Evolutionary conservation across 1,140 invertebrate species (phyloP).

Genomic region (Copidosoma floridanum): DNA sequence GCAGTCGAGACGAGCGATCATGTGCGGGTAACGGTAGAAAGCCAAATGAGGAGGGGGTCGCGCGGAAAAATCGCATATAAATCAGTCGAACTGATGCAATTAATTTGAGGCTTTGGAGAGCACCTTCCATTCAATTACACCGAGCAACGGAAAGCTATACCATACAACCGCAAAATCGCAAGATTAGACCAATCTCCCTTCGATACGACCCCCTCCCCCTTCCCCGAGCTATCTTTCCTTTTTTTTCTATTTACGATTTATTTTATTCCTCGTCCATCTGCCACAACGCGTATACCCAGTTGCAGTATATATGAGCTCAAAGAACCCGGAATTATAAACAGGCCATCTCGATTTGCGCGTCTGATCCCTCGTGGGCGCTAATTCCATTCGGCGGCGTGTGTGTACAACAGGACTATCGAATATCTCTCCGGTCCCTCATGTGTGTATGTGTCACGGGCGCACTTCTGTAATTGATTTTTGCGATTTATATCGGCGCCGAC

Average conservation of each 20-base stretch:
- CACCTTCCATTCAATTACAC: slow-evolving; percentile 14
- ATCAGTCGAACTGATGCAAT: too few relatives aligned
- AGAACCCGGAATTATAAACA: slow-evolving; percentile 14
- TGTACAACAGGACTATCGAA: not conserved
- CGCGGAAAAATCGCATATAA: slow-evolving; percentile 4
- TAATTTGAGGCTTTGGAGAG: slow-evolving; percentile 15
- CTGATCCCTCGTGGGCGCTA: not conserved
- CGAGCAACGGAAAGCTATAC: slow-evolving; percentile 12
- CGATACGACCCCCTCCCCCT: too few relatives aligned
- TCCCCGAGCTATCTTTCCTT: not conserved
- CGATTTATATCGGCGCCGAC: slow-evolving; percentile 24
- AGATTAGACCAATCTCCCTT: too few relatives aligned
- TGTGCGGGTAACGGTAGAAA: too few relatives aligned
- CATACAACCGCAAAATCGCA: not conserved
- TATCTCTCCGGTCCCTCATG: too few relatives aligned
- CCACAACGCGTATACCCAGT: not conserved
- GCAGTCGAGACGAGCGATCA: too few relatives aligned
- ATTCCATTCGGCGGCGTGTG: not conserved
- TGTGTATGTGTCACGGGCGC: too few relatives aligned
- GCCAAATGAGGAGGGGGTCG: too few relatives aligned
- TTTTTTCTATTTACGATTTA: slow-evolving; percentile 24
- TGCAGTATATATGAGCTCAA: not conserved
- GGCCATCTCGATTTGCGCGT: not conserved
- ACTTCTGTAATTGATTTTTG: slow-evolving; percentile 22
- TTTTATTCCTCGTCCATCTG: slow-evolving; percentile 25